Evolutionary conservation across 2,888 invertebrate species (phyloP), one percentile per base, ranked within the genome.

Genomic region (Callyntrura guangdongensis): DNA sequence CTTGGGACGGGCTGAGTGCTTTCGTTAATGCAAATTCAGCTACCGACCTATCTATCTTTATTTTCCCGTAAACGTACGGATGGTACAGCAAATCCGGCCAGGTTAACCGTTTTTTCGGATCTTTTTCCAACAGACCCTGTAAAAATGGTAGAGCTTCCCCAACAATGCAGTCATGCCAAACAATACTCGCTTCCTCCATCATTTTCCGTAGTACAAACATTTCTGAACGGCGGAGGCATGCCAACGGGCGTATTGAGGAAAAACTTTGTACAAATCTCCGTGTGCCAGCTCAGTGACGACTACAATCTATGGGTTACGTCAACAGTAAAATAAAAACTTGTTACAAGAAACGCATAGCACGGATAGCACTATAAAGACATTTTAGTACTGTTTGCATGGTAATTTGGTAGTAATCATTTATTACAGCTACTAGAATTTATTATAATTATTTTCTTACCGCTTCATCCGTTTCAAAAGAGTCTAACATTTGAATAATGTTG

Each of bases 221-320:
- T 96, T 96, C 94, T 97, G 97, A 0, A 98, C 98, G 2, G 36
- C 36, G 6, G 36, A 36, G 36, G 53, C 14, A 36, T 36, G 36
- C 36, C 36, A 36, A 36, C 36, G 36, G 2, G 36, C 36, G 36
- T 36, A 36, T 6, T 36, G 36, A 4, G 36, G 36, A 6, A 36
- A 4, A 93, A 98, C 97, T 91, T 97, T 96, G 95, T 98, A 98
- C 47, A 99, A 95, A 95, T 98, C 99, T 94, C 97, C 98, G 92
- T 97, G 97, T 0, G 98, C 99, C 95, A 98, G 98, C 95, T 99
- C 99, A 1, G 99, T 99, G 4, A 99, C 98, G 3, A 99, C 98
- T 74, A 98, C 98, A 92, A 99, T 96, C 97, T 97, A 94, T 36
- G 36, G 36, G n/a, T n/a, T n/a, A n/a, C n/a, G n/a, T n/a, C n/a